A percentile compares a stretch with the other conserved stretches of the same genome.
phyloP scores from a whole-genome alignment of 2,113 vertebrate species.

The Benthochromis sp. region DNA sequence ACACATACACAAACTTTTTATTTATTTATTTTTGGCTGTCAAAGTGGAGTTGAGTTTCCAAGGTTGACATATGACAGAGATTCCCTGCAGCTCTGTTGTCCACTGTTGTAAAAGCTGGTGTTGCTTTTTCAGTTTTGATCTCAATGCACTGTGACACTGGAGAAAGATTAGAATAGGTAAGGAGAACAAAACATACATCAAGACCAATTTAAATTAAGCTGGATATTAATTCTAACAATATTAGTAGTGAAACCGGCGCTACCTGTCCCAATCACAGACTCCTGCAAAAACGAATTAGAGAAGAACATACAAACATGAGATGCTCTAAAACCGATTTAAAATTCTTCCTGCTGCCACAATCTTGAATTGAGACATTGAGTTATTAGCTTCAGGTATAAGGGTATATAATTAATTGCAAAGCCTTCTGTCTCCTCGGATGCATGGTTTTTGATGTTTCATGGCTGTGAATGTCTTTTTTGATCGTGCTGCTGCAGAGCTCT shows the following conservation, averaged over 20 bases:
- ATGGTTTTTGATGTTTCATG: background rate
- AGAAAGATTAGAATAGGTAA: background rate
- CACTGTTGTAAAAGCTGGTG: background rate
- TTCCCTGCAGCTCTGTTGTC: constrained; percentile 20
- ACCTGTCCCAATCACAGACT: background rate
- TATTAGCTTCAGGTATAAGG: background rate
- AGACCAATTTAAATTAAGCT: background rate
- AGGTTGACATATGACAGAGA: constrained; percentile 39
- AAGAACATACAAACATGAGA: background rate
- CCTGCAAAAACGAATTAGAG: background rate
- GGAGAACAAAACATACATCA: background rate
- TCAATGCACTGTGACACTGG: background rate
- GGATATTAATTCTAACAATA: background rate
- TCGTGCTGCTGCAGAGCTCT: background rate
- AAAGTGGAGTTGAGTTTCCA: constrained; percentile 7
- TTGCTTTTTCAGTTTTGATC: background rate
- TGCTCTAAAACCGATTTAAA: background rate
- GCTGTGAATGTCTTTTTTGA: constrained; percentile 2
- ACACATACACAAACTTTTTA: background rate
- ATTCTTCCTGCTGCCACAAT: background rate
- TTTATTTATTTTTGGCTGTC: background rate
- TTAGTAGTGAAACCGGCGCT: background rate
- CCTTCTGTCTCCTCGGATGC: background rate
- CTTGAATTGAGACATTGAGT: background rate
- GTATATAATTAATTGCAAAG: background rate